These are phyloP conservation scores for Etia nguti DNA, from an alignment of 2,113 vertebrate genomes.

Conservation along the genomic window DNA sequence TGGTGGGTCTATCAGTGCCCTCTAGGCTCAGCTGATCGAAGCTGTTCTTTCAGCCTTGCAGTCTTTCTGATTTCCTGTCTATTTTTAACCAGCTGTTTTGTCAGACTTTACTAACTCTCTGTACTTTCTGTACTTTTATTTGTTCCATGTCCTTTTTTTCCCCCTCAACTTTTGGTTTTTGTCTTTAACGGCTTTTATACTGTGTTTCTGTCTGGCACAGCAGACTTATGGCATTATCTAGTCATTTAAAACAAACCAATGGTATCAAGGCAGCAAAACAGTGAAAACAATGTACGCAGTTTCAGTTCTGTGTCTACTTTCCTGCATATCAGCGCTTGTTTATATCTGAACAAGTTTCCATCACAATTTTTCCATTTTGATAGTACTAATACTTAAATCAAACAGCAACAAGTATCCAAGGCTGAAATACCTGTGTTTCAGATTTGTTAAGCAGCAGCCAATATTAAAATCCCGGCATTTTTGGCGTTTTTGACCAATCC, in stretches of 20 bases:
- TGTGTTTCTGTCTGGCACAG: not conserved
- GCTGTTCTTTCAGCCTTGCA: not conserved
- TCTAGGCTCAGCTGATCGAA: not conserved
- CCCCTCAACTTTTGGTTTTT: not conserved
- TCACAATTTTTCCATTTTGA: not conserved
- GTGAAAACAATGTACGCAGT: not conserved
- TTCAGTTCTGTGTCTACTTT: not conserved
- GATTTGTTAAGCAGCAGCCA: not conserved
- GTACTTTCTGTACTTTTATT: not conserved
- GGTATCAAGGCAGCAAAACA: not conserved
- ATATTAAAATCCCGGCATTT: accelerated
- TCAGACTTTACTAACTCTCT: not conserved
- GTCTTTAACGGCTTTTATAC: not conserved
- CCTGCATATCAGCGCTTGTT: not conserved
- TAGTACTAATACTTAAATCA: not conserved
- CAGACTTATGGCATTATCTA: not conserved
- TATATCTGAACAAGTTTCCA: not conserved
- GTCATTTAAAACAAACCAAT: not conserved
- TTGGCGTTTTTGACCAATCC: not conserved
- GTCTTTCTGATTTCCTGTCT: not conserved
- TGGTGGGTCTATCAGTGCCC: not conserved
- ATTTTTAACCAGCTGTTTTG: not conserved
- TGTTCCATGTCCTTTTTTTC: not conserved
- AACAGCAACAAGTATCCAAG: not conserved
- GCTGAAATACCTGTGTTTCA: accelerated